Conservation (phyloP, 2,113 vertebrate species). For the Polypterus bichir region DNA sequence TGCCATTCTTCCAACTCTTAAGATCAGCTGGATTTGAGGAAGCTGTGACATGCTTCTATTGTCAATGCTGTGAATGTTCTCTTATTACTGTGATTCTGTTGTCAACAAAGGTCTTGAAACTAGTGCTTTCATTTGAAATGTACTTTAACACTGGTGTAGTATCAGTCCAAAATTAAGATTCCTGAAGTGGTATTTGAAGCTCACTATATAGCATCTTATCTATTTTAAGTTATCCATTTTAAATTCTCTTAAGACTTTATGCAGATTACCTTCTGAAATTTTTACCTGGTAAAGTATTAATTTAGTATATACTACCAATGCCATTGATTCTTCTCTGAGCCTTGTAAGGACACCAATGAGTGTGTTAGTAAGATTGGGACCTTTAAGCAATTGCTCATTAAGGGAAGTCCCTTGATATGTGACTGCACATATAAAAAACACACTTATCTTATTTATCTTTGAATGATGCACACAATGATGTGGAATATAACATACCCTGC, state of each 20-base stretch:
- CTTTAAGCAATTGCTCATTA: constrained; percentile 12
- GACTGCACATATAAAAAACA: constrained; percentile 14
- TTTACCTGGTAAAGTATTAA: constrained; percentile 4
- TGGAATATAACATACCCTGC: constrained; percentile 17
- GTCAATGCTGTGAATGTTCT: neutral
- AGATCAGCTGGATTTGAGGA: constrained; percentile 12
- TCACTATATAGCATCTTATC: constrained; percentile 9
- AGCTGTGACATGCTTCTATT: constrained; percentile 15
- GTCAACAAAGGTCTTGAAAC: constrained; percentile 17
- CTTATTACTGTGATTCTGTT: constrained; percentile 10
- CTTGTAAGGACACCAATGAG: neutral
- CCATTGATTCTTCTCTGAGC: constrained; percentile 2
- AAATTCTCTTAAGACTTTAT: neutral
- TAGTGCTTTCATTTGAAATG: constrained; percentile 9
- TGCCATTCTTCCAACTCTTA: constrained; percentile 15
- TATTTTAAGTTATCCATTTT: neutral
- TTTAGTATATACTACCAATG: constrained; percentile 1
- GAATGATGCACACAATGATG: constrained; percentile 16
- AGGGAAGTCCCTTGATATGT: constrained; percentile 9
- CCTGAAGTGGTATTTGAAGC: constrained; percentile 1
- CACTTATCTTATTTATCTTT: constrained; percentile 10
- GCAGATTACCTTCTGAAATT: neutral
- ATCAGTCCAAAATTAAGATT: constrained; percentile 17
- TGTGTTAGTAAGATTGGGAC: constrained; percentile 4
- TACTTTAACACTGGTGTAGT: constrained; percentile 12